These are phyloP conservation scores for Gallinago solitaria DNA, from an alignment of 2,797 vertebrate genomes.

Conservation along the genomic window DNA sequence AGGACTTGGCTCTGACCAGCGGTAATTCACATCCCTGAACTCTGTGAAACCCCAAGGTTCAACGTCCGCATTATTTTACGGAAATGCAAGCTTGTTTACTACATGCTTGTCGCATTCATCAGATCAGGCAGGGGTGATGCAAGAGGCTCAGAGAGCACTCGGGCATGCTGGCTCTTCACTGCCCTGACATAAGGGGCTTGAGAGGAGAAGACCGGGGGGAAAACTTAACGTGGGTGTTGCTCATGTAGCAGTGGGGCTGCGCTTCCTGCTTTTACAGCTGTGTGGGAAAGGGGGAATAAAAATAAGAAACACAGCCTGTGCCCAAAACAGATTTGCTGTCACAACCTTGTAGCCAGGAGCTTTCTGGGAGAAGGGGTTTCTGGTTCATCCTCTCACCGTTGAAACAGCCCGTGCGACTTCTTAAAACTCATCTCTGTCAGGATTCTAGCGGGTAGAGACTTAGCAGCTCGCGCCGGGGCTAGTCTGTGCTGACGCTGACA, in stretches of 20 bases:
- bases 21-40: neutral
- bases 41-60: neutral
- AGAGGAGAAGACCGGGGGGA: neutral
- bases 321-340: neutral
- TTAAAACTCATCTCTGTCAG: neutral
- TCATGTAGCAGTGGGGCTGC: neutral
- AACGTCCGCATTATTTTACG: neutral
- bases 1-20: neutral
- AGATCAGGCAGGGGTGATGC: conserved; percentile 25
- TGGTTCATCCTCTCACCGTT: accelerated
- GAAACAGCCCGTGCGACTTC: neutral
- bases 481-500: neutral
- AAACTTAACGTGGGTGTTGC: neutral
- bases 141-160: neutral
- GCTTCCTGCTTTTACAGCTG: neutral
- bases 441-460: neutral
- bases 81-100: conserved; percentile 35
- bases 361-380: neutral
- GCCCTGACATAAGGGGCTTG: neutral
- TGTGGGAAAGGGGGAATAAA: neutral
- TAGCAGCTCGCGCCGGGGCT: neutral
- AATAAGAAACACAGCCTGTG: accelerated
- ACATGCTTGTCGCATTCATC: neutral
- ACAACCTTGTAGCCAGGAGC: neutral
- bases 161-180: neutral